Percentiles rank a stretch among this genome's conserved stretches.
Conservation (phyloP, 2,888 invertebrate genomes). For the Sepiola atlantica region DNA sequence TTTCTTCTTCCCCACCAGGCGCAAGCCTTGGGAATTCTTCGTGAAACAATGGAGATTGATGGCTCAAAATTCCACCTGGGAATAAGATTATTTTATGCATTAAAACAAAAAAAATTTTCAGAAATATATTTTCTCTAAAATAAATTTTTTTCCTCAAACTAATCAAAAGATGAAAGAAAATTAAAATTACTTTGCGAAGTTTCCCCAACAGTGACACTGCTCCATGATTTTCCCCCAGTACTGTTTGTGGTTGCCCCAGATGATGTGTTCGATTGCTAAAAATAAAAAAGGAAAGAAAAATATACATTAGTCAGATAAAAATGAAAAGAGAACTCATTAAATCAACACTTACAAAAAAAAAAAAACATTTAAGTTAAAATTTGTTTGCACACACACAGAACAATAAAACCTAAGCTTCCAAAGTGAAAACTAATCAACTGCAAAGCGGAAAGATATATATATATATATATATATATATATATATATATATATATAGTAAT, state of each 20-base stretch:
- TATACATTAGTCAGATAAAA: neutral
- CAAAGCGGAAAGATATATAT: too few species aligned
- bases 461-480: too few species aligned
- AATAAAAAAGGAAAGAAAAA: neutral
- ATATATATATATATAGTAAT: too few species aligned
- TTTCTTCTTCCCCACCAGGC: conserved; percentile 73
- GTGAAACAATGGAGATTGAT: conserved; percentile 92
- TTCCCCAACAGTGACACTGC: conserved; percentile 75
- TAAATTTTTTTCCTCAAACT: neutral
- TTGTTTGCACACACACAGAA: too few species aligned
- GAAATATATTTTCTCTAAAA: neutral
- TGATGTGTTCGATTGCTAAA: conserved; percentile 56
- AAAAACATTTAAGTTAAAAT: too few species aligned
- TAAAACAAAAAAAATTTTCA: too few species aligned
- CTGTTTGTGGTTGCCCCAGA: conserved; percentile 58
- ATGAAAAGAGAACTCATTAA: too few species aligned
- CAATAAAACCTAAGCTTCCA: too few species aligned
- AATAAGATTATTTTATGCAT: neutral
- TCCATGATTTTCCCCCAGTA: conserved; percentile 75
- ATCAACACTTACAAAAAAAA: too few species aligned
- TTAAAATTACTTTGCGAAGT: conserved; percentile 58
- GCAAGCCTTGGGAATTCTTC: conserved; percentile 94
- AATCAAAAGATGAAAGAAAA: neutral
- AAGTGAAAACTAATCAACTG: too few species aligned
- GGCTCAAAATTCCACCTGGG: conserved; percentile 75